These are phyloP conservation scores for Platyura marginata DNA, from an alignment of 1,140 invertebrate species.

Conservation along the genomic window DNA sequence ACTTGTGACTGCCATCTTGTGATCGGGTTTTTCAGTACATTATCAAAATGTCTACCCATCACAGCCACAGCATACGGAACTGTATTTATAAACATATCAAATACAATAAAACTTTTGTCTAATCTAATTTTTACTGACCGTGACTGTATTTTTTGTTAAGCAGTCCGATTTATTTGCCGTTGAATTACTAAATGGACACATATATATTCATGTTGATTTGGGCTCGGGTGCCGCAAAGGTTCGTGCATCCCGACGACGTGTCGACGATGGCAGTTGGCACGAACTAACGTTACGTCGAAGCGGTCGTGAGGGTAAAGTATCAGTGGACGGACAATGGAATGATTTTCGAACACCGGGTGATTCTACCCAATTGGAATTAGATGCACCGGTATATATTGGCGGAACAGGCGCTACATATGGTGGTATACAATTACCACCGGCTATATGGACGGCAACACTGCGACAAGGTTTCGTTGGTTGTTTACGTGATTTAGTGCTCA, in stretches of 20 bases:
- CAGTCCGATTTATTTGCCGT: constrained; percentile 85
- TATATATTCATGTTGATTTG: constrained; percentile 80
- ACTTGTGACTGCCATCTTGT: no score
- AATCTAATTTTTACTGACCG: no score
- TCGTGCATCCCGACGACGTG: constrained; percentile 54
- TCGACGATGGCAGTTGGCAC: constrained; percentile 88
- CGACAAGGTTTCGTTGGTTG: constrained; percentile 89
- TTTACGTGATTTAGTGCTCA: constrained; percentile 79
- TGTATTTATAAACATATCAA: no score
- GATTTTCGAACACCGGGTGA: constrained; percentile 77
- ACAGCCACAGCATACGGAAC: no score
- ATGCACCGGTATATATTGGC: constrained; percentile 78
- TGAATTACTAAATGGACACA: constrained; percentile 81
- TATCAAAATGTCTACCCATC: no score
- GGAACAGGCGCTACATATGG: constrained; percentile 61
- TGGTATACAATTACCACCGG: constrained; percentile 55
- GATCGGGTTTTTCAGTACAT: no score
- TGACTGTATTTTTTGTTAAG: no score
- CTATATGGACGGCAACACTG: constrained; percentile 79
- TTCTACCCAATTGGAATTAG: constrained; percentile 67
- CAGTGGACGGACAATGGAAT: constrained; percentile 72
- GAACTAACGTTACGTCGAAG: constrained; percentile 62
- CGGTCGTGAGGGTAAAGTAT: constrained; percentile 67
- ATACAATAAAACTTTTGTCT: no score
- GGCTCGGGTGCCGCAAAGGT: constrained; percentile 80